Evolutionary conservation across 2,888 invertebrate genomes (phyloP).

Genomic region (Drosophila kokeensis): DNA sequence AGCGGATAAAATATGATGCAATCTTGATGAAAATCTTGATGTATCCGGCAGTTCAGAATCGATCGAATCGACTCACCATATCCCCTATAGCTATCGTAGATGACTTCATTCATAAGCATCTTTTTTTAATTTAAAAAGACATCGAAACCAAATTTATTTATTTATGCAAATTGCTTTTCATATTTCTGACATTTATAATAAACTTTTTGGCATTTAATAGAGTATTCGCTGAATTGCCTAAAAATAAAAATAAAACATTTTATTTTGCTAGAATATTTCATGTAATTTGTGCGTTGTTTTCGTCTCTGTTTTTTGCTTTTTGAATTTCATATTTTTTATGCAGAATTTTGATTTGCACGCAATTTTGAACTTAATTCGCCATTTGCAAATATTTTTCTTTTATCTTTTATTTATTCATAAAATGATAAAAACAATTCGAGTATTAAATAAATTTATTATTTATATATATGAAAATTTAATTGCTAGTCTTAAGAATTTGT

Average conservation of each 20-base stretch:
- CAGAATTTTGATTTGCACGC: slow-evolving; percentile 75
- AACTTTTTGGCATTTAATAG: slow-evolving; percentile 6
- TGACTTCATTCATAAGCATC: neutral
- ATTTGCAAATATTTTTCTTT: slow-evolving; percentile 27
- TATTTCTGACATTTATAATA: too few species aligned
- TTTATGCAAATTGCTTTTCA: neutral
- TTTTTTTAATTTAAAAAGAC: too few species aligned
- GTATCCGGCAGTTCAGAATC: neutral
- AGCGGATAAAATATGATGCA: neutral
- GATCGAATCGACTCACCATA: neutral
- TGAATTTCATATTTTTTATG: slow-evolving; percentile 56
- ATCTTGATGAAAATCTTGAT: neutral
- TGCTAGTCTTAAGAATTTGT: neutral
- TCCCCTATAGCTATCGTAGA: neutral
- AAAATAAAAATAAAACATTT: neutral
- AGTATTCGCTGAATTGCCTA: slow-evolving; percentile 2
- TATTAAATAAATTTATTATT: neutral
- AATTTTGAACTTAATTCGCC: slow-evolving; percentile 73
- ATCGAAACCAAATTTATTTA: too few species aligned
- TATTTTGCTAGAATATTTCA: slow-evolving; percentile 49
- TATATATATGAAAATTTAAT: neutral
- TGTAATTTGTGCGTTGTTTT: slow-evolving; percentile 29
- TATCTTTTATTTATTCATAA: neutral
- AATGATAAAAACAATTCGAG: neutral
- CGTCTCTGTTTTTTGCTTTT: slow-evolving; percentile 20